A percentile compares a stretch with the other conserved stretches of the same genome.
Evolutionary conservation across 1,140 invertebrate genomes (phyloP).

Genomic region (Mycetomoellerius zeteki): DNA sequence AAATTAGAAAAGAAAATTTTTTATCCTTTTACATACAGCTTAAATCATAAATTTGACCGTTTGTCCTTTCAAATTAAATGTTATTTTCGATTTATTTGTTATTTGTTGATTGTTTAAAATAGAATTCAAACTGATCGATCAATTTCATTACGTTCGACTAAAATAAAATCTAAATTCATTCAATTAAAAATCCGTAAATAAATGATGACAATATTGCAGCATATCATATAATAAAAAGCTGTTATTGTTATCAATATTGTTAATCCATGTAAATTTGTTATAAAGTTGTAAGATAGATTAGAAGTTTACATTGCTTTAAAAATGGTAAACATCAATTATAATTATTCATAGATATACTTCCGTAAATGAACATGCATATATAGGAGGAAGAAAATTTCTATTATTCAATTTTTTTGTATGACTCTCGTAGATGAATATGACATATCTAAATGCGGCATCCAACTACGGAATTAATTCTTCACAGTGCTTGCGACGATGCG

Average conservation of each 20-base stretch:
- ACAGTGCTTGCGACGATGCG: slow-evolving; percentile 1
- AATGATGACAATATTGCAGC: neutral
- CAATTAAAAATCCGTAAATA: neutral
- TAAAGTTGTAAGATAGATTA: neutral
- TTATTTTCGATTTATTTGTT: neutral
- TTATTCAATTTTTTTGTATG: neutral
- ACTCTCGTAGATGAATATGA: neutral
- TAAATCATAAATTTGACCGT: neutral
- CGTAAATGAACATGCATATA: neutral
- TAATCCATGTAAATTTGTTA: neutral
- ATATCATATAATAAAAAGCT: neutral
- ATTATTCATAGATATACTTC: neutral
- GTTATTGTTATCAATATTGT: neutral
- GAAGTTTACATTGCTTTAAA: neutral
- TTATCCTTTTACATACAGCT: neutral
- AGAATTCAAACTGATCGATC: neutral
- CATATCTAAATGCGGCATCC: neutral
- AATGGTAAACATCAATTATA: neutral
- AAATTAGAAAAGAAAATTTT: neutral
- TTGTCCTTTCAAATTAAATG: neutral
- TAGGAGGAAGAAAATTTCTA: neutral
- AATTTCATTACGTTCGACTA: neutral
- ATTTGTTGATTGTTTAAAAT: neutral
- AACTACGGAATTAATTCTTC: slow-evolving; percentile 54
- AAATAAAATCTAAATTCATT: slow-evolving; percentile 19